Conservation (phyloP, 2,797 vertebrate genomes). For the Schizopygopsis malacanthus region DNA sequence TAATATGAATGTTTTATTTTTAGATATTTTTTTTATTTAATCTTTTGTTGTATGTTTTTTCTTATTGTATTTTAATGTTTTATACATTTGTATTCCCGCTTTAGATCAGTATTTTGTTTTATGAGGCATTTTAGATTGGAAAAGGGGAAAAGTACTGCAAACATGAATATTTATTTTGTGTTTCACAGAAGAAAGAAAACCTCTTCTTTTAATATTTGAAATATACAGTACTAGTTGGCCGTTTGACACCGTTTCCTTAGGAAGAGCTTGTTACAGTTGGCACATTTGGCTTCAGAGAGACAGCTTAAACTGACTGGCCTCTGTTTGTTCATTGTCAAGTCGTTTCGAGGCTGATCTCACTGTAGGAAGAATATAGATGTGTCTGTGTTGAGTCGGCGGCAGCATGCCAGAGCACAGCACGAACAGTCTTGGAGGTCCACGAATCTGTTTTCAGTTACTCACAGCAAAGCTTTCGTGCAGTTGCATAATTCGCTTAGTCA, state of each 20-base stretch:
- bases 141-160: neutral
- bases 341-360: conserved; percentile 80
- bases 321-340: conserved; percentile 79
- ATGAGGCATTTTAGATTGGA: neutral
- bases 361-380: conserved; percentile 78
- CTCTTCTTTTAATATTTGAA: neutral
- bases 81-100: neutral
- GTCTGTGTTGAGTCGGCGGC: conserved; percentile 77
- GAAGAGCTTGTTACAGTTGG: neutral
- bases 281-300: conserved; percentile 64
- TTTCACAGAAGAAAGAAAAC: neutral
- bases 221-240: neutral
- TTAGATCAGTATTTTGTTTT: neutral
- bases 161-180: neutral
- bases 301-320: conserved; percentile 76
- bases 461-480: neutral
- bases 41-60: neutral
- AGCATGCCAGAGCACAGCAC: conserved; percentile 17
- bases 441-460: conserved; percentile 7
- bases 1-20: neutral
- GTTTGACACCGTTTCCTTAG: neutral
- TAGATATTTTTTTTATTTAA: neutral
- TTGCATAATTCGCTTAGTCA: conserved; percentile 45
- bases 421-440: neutral
- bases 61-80: neutral